Evolutionary conservation across 2,888 invertebrate species (phyloP).

Genomic region (Bembecia ichneumoniformis): DNA sequence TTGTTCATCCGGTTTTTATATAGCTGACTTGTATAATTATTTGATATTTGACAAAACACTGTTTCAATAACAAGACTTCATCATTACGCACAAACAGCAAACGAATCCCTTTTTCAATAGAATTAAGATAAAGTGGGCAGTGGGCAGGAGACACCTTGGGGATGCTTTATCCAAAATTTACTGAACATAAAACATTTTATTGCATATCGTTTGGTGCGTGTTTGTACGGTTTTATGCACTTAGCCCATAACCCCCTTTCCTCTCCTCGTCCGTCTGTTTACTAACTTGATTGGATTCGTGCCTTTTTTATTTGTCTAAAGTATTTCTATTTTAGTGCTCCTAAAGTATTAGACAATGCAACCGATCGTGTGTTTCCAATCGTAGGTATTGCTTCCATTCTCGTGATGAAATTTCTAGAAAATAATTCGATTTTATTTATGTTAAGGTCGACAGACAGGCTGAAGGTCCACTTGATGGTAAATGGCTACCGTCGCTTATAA

Average conservation of each 20-base stretch:
- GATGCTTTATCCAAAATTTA: conserved; percentile 46
- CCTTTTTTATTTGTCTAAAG: conserved; percentile 56
- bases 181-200: conserved; percentile 61
- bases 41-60: no score
- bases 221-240: conserved; percentile 35
- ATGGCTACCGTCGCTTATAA: no score
- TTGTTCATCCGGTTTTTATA: no score
- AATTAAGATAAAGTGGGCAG: conserved; percentile 29
- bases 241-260: background rate
- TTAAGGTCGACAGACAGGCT: no score
- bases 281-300: conserved; percentile 66
- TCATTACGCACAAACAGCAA: no score
- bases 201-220: conserved; percentile 37
- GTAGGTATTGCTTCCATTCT: background rate
- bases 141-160: conserved; percentile 38
- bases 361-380: background rate
- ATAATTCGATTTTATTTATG: no score
- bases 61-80: no score
- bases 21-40: no score
- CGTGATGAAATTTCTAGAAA: background rate
- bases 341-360: conserved; percentile 20
- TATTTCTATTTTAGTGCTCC: conserved; percentile 40
- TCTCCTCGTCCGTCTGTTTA: conserved; percentile 34
- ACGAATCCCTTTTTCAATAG: no score
- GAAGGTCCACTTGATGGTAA: no score